Evolutionary conservation across 2,888 invertebrate species (phyloP), one percentile per base, ranked within the genome.

Genomic region (Drosophila cognata): DNA sequence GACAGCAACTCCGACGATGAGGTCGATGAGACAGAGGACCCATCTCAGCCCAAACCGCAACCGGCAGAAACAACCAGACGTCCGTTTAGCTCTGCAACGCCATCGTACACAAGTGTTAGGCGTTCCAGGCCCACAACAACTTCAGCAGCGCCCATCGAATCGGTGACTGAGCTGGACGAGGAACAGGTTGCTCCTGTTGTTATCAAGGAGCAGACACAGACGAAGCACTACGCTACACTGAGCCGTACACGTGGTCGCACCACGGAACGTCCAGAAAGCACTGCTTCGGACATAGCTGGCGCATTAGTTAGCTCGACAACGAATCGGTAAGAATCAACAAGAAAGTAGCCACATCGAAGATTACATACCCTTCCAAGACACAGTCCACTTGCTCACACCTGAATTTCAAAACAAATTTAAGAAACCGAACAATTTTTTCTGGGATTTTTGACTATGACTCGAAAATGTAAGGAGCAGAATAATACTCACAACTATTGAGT

Each of bases 51-150:
- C 18, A 38, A 59, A 21, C 56, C 29, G 18, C 46, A 76, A 7
- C 65, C n/a, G 18, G 2, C 21, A 57, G 46, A 69, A 28, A 81
- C 80, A 21, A 90, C 89, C 0, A 79, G 69, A 11, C 85, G 88
- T 35, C 78, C 90, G 0, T 52, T 75, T 2, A 72, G 77, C 16
- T 71, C 92, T 13, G 92, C 92, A 28, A 94, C 94, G 11, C 93
- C 95, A 0, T 95, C 96, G 76, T 97, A 97, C 83, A 96, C 96
- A 0, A 96, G 96, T 62, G 96, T 97, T 35, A 93, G 96, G 55
- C 94, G 97, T 71, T 94, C 95, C 0, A 94, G 95, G 82, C 95
- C 95, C 18, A 93, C 94, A 0, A 94, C 81, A 4, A 50, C 56
- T 0, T 65, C 64, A 29, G 43, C 63, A 16, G 38, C 69, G 6